Conservation (phyloP, 1,140 invertebrate species). For the Goniozus legneri region DNA sequence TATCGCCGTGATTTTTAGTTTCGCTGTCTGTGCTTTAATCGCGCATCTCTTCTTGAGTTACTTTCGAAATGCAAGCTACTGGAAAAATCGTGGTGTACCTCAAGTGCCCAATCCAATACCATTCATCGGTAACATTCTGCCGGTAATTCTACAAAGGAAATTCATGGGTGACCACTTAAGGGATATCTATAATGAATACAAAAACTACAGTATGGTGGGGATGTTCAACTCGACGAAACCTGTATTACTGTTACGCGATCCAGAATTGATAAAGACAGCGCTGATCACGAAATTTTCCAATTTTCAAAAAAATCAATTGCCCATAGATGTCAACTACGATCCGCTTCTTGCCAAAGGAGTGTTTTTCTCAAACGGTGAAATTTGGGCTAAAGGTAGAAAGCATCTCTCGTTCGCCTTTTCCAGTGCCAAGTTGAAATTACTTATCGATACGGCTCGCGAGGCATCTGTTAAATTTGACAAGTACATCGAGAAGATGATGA, state of each 20-base stretch:
- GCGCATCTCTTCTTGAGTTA: not conserved
- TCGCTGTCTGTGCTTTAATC: too few species aligned
- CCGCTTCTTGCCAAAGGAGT: conserved; percentile 29
- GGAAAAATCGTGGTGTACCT: not conserved
- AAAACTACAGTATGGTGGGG: conserved; percentile 25
- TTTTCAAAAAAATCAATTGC: conserved; percentile 17
- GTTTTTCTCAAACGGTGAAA: conserved; percentile 28
- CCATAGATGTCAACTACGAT: conserved; percentile 13
- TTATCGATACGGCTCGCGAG: conserved; percentile 4
- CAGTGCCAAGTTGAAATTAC: conserved; percentile 16
- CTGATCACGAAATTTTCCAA: conserved; percentile 34
- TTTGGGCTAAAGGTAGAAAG: conserved; percentile 17
- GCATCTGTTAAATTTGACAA: conserved; percentile 5
- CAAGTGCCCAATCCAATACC: not conserved
- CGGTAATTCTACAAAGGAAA: not conserved
- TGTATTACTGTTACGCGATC: conserved; percentile 32
- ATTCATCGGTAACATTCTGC: not conserved
- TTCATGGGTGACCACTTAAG: conserved; percentile 13
- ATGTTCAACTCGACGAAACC: conserved; percentile 26
- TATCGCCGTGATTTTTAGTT: too few species aligned
- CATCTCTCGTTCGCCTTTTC: conserved; percentile 15
- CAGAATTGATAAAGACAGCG: conserved; percentile 31
- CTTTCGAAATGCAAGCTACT: not conserved
- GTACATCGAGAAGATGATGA: not conserved
- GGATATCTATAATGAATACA: conserved; percentile 18